Percentiles rank a stretch among this genome's conserved stretches.
Conservation (phyloP, 2,797 vertebrate species). For the Diplodus puntazzo region DNA sequence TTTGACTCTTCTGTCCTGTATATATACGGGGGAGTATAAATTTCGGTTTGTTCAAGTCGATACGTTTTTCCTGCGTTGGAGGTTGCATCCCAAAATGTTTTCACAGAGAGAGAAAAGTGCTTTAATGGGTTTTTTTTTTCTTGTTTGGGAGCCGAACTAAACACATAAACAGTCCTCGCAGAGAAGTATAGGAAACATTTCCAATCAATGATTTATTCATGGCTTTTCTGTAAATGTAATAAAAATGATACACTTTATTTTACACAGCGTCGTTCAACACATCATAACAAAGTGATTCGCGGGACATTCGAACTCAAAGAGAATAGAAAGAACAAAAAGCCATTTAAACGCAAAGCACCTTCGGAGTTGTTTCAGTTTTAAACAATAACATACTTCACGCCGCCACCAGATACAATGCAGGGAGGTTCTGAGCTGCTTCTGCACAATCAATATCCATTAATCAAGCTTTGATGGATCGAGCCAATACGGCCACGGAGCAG, state of each 20-base stretch:
- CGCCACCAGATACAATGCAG: background rate
- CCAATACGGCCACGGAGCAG: background rate
- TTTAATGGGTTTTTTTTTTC: constrained; percentile 7
- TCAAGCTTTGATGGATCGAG: constrained; percentile 34
- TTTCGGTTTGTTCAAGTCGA: constrained; percentile 51
- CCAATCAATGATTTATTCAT: constrained; percentile 3
- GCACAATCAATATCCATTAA: constrained; percentile 48
- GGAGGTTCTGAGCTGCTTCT: constrained; percentile 7
- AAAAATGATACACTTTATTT: too few species aligned
- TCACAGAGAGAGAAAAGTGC: constrained; percentile 7
- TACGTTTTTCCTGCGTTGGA: constrained; percentile 35
- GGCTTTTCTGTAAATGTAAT: background rate
- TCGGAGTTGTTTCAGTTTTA: background rate
- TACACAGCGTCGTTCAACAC: too few species aligned
- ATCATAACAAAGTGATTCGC: too few species aligned
- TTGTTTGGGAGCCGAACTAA: constrained; percentile 13
- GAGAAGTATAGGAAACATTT: background rate
- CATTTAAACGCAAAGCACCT: background rate
- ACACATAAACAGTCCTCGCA: background rate
- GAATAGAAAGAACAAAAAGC: too few species aligned
- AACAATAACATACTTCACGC: constrained; percentile 19
- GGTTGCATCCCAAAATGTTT: constrained; percentile 24
- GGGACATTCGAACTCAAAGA: too few species aligned
- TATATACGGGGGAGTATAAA: constrained; percentile 37
- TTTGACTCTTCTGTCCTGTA: constrained; percentile 8